A percentile compares a stretch with the other conserved stretches of the same genome.
These are phyloP conservation scores for Oopsacas minuta DNA, from an alignment of 37 sponge, comb jelly and placozoan species.

Conservation along the genomic window DNA sequence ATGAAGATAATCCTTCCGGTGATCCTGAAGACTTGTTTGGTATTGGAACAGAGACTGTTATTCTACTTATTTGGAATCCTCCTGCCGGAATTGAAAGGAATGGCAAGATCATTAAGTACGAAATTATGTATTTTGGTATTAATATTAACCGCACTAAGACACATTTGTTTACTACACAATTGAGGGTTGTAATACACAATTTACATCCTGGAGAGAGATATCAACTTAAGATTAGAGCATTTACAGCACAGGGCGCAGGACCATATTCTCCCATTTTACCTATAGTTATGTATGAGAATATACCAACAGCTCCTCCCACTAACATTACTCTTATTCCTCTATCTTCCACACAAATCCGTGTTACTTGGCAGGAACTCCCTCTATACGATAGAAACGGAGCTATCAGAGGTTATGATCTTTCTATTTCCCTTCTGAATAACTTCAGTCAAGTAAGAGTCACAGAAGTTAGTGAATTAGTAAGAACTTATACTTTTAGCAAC, in stretches of 20 bases:
- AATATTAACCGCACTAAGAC: not conserved
- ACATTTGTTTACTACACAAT: not conserved
- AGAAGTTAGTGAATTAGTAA: not conserved
- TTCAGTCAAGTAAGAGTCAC: not conserved
- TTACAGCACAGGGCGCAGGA: not conserved
- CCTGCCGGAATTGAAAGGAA: not conserved
- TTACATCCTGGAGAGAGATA: not conserved
- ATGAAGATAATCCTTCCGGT: constrained; percentile 1
- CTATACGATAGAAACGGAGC: not conserved
- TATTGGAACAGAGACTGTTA: not conserved
- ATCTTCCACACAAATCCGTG: not conserved
- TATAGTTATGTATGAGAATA: not conserved
- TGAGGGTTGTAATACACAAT: not conserved
- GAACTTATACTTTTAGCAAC: not conserved
- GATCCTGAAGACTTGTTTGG: not conserved
- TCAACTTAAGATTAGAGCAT: not conserved
- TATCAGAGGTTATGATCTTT: not conserved
- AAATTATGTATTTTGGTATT: not conserved
- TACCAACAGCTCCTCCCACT: not conserved
- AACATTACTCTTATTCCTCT: not conserved
- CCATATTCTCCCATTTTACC: not conserved
- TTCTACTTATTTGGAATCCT: not conserved
- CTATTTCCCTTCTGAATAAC: not conserved
- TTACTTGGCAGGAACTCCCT: not conserved
- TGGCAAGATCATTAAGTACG: not conserved